These are phyloP conservation scores for Ceratitis capitata DNA, from an alignment of 1,140 invertebrate species.

Conservation along the genomic window DNA sequence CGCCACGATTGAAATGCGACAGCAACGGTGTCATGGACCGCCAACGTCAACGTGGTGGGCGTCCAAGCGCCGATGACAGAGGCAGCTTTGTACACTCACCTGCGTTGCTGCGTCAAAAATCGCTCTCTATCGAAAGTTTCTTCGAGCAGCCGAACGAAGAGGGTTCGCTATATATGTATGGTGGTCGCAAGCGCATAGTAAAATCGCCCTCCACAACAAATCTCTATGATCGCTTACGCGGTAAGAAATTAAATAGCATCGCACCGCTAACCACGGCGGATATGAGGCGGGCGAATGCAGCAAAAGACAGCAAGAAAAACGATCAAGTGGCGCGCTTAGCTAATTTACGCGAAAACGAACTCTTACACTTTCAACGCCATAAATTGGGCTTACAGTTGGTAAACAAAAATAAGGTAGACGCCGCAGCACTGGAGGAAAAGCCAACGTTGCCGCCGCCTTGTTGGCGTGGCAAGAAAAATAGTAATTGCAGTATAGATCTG, in stretches of 20 bases:
- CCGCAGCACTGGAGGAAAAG: background rate
- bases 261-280: background rate
- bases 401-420: background rate
- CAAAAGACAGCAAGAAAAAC: background rate
- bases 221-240: conserved; percentile 58
- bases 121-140: conserved; percentile 60
- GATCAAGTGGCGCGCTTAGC: background rate
- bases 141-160: conserved; percentile 62
- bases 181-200: conserved; percentile 56
- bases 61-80: background rate
- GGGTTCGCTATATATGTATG: conserved; percentile 61
- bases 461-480: conserved; percentile 48
- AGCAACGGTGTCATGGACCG: background rate
- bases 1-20: background rate
- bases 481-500: background rate
- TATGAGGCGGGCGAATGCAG: background rate
- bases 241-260: background rate
- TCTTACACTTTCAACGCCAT: background rate
- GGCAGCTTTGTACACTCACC: background rate
- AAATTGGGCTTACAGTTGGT: background rate
- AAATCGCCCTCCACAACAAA: conserved; percentile 55
- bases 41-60: background rate
- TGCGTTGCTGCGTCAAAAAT: conserved; percentile 52
- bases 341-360: background rate
- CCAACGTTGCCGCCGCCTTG: conserved; percentile 54